Conservation (phyloP, 2,888 invertebrate genomes). For the Sympetrum striolatum region DNA sequence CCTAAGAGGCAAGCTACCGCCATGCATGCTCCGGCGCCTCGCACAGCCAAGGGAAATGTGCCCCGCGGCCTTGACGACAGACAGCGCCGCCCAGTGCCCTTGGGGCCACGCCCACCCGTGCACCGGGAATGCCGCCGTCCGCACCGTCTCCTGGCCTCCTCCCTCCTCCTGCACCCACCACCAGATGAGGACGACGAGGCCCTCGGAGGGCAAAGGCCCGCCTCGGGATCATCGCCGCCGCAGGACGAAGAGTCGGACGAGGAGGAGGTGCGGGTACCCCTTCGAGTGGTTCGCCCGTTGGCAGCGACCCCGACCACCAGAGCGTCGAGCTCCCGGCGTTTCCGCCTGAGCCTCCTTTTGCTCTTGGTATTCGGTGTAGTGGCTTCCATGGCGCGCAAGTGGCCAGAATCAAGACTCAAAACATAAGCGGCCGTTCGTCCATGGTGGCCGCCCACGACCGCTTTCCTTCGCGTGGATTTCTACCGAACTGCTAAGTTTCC, state of each 20-base stretch:
- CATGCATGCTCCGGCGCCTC: slow-evolving; percentile 62
- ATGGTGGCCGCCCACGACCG: background rate
- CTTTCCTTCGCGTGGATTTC: background rate
- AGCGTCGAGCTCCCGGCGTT: slow-evolving; percentile 77
- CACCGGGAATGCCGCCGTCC: slow-evolving; percentile 22
- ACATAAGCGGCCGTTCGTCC: background rate
- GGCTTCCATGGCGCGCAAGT: slow-evolving; percentile 54
- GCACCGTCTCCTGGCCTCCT: slow-evolving; percentile 21
- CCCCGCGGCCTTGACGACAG: slow-evolving; percentile 28
- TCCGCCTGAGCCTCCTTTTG: slow-evolving; percentile 73
- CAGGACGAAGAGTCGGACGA: slow-evolving; percentile 23
- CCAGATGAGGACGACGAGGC: slow-evolving; percentile 47
- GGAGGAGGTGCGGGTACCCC: slow-evolving; percentile 9
- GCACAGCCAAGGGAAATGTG: slow-evolving; percentile 22
- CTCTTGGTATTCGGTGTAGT: slow-evolving; percentile 62
- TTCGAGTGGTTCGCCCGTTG: slow-evolving; percentile 47
- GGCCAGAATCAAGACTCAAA: background rate
- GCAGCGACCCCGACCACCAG: slow-evolving; percentile 66
- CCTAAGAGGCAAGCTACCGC: slow-evolving; percentile 67
- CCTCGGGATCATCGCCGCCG: slow-evolving; percentile 17
- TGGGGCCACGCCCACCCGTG: slow-evolving; percentile 25
- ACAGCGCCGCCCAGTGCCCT: slow-evolving; percentile 20
- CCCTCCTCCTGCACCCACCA: slow-evolving; percentile 46
- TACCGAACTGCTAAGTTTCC: background rate
- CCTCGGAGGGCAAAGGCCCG: slow-evolving; percentile 31